Base-by-base conservation (phyloP, 2,888 invertebrate species). In the Cepaea hortensis region DNA sequence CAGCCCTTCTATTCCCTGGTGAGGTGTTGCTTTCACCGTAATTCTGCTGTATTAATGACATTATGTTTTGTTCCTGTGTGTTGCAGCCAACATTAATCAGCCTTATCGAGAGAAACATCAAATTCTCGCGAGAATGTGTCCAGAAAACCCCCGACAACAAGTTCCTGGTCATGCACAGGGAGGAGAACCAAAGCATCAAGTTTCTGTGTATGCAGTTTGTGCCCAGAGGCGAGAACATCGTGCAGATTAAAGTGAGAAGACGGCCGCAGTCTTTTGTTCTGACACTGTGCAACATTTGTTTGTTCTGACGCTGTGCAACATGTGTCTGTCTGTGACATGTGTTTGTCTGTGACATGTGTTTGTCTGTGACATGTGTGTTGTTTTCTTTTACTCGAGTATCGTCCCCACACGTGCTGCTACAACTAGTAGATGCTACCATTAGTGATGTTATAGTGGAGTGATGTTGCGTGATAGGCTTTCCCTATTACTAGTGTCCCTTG, bases 181-280 rank as follows among this genome's bases (percentile, higher is more conserved):
- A 89, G 83, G 83, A 88, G 15, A 75, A 86, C 3, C 81, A 86
- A 55, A 75, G 85, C 0, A 85, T 87, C 9, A 87, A 87, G 82
- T 92, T 90, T 86, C 75, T 91, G 83, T 93, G 93, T 81, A 91
- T 93, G 89, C 91, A 92, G 89, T 92, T 93, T 83, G 77, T 92
- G 9, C 89, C 89, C 75, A 80, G 92, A 9, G 91, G 91, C n/a
- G 90, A 90, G 62, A 90, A 90, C 85, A 91, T 93, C 11, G 91
- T 93, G 23, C 93, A 93, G 85, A 88, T 93, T 20, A 90, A 90
- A 84, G 91, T 89, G 23, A 55, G 65, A 15, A 55, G 3, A 35
- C 18, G 6, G 68, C 50, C 20, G 35, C 72, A 20, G 23, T 55
- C 9, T 65, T 35, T 35, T 9, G 23, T 62, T 62, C 3, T 76